phyloP scores from a whole-genome alignment of 2,888 invertebrate species.

The Deroplatys truncata region DNA sequence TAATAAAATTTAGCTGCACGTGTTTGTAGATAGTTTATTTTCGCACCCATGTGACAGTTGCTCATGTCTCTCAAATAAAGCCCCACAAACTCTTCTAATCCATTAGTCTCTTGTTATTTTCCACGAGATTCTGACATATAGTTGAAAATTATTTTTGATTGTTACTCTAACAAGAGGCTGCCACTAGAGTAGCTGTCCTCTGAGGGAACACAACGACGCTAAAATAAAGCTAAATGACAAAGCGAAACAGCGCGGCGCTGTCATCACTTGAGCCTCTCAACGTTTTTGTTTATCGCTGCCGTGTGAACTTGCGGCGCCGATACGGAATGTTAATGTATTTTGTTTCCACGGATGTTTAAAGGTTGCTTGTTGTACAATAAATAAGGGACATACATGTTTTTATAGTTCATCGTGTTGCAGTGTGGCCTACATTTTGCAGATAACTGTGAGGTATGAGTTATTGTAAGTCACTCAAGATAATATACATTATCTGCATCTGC shows the following conservation, averaged over 20 bases:
- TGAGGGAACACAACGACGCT: neutral
- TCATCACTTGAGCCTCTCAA: neutral
- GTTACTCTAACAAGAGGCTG: neutral
- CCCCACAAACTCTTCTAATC: neutral
- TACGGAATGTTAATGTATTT: neutral
- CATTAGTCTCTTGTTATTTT: neutral
- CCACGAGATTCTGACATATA: neutral
- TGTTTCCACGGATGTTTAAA: too few species aligned
- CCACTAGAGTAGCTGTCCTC: neutral
- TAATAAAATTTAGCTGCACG: too few species aligned
- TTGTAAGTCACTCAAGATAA: too few species aligned
- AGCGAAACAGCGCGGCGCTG: neutral
- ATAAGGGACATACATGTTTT: too few species aligned
- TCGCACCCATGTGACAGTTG: too few species aligned
- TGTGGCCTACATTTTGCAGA: too few species aligned
- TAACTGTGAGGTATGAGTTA: too few species aligned
- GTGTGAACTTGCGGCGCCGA: neutral
- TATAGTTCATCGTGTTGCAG: too few species aligned
- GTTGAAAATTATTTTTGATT: neutral
- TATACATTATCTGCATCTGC: too few species aligned
- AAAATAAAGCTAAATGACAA: neutral
- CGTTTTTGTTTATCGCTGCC: neutral
- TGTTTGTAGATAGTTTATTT: too few species aligned
- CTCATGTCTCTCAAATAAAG: too few species aligned
- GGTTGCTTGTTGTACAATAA: too few species aligned